phyloP scores from a whole-genome alignment of 2,113 vertebrate species.

The Pelecanoides urinatrix region DNA sequence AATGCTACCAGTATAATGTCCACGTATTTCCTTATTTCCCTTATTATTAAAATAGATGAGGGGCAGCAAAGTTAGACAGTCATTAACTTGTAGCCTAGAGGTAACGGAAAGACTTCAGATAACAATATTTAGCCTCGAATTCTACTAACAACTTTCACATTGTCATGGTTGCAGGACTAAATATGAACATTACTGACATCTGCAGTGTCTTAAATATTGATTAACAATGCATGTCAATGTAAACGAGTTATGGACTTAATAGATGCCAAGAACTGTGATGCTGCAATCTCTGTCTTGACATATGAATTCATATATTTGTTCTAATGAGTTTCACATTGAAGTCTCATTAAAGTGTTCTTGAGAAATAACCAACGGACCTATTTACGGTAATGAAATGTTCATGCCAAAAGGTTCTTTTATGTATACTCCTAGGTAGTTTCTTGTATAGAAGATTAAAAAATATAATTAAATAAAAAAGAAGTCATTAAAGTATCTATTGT shows the following conservation, averaged over 20 bases:
- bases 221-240: constrained; percentile 72
- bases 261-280: constrained; percentile 65
- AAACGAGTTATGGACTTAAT: constrained; percentile 75
- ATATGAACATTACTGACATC: constrained; percentile 73
- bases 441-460: constrained; percentile 19
- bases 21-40: background rate
- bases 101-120: constrained; percentile 57
- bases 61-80: constrained; percentile 48
- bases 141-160: constrained; percentile 70
- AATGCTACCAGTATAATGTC: constrained; percentile 10
- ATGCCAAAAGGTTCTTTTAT: constrained; percentile 45
- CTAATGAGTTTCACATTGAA: constrained; percentile 72
- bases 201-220: constrained; percentile 70
- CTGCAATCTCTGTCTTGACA: constrained; percentile 68
- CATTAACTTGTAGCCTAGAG: constrained; percentile 76
- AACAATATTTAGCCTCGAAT: constrained; percentile 58
- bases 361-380: constrained; percentile 67
- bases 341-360: constrained; percentile 69
- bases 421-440: constrained; percentile 7
- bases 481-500: constrained; percentile 2
- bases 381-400: constrained; percentile 63
- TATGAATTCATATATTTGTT: constrained; percentile 70
- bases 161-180: constrained; percentile 59
- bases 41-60: constrained; percentile 62
- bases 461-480: background rate